Base-by-base conservation (phyloP, 1,140 invertebrate species). In the Holotrichia oblita region DNA sequence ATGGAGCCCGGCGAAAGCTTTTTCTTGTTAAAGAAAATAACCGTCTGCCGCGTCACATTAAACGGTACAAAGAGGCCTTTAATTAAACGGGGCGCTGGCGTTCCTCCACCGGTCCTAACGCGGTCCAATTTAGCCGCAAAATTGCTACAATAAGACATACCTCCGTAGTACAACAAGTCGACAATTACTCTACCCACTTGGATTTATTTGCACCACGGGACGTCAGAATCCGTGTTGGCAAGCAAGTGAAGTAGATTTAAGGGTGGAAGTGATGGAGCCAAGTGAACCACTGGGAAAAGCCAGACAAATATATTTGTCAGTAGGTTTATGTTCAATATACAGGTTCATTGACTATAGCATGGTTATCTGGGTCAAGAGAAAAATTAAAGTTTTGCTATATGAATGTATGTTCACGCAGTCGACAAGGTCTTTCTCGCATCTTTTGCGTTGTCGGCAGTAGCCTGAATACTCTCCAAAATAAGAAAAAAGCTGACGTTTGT, bases 11-110 rank as follows among this genome's bases (percentile, higher is more conserved):
- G 61, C 61, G 61, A 69, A 69, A 69, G 61, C 20, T 69, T 69
- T 69, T 69, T 69, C 61, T 69, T 69, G 61, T 69, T 69, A 69
- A 34, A 20, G 61, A 69, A 69, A 69, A 69, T 69, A 69, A 69
- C 61, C 61, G 27, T 69, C 61, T 69, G 61, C 17, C 27, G 61
- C 61, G 61, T 27, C 61, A 20, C 61, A 69, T 69, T 69, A 69
- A 34, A 69, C 61, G 61, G 17, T 69, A 69, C 22, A 69, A 69
- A 69, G 61, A 27, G 61, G 61, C 27, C 61, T 69, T 69, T 69
- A 27, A 69, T 27, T 69, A 27, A 69, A 69, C 61, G 61, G 61
- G 20, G 61, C 61, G 61, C 27, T 69, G 20, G 27, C 61, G 20
- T 22, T 34, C 27, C 14, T 9, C 61, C 4, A 69, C 22, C 17